A percentile compares a stretch with the other conserved stretches of the same genome.
Evolutionary conservation across 2,888 invertebrate species (phyloP).

Genomic region (Diarsia mendica): DNA sequence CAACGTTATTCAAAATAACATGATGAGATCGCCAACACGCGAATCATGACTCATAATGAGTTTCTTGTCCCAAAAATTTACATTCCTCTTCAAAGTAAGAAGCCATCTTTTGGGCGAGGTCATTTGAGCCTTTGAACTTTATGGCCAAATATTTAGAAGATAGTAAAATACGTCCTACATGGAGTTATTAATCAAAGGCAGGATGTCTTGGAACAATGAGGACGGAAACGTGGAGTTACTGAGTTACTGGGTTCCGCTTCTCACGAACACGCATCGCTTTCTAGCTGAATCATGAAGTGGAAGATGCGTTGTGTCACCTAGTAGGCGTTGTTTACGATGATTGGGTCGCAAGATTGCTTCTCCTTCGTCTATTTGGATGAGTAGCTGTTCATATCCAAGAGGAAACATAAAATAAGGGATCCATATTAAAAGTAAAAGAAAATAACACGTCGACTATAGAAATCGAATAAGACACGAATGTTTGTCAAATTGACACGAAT

Average conservation of each 20-base stretch:
- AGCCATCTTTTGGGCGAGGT: slow-evolving; percentile 36
- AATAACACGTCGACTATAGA: neutral
- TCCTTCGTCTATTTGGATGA: slow-evolving; percentile 1
- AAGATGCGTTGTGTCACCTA: slow-evolving; percentile 35
- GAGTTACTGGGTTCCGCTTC: slow-evolving; percentile 79
- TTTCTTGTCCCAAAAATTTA: slow-evolving; percentile 58
- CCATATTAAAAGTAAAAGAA: neutral
- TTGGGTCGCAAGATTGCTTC: neutral
- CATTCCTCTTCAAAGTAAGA: slow-evolving; percentile 40
- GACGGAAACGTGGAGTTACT: slow-evolving; percentile 76
- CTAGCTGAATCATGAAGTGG: slow-evolving; percentile 68
- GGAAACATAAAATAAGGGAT: neutral
- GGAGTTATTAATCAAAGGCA: slow-evolving; percentile 71
- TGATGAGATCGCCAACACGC: slow-evolving; percentile 44
- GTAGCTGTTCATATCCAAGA: slow-evolving; percentile 1
- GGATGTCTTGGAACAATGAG: slow-evolving; percentile 84
- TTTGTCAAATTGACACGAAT: slow-evolving; percentile 4
- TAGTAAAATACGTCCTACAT: slow-evolving; percentile 62
- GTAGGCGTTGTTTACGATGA: slow-evolving; percentile 16
- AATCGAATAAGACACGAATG: neutral
- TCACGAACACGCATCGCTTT: slow-evolving; percentile 77
- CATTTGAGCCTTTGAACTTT: slow-evolving; percentile 36
- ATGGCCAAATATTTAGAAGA: slow-evolving; percentile 44
- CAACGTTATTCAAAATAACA: slow-evolving; percentile 47
- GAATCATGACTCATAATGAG: slow-evolving; percentile 63